Conservation (phyloP, 2,888 invertebrate species). For the Pyrgus malvae region DNA sequence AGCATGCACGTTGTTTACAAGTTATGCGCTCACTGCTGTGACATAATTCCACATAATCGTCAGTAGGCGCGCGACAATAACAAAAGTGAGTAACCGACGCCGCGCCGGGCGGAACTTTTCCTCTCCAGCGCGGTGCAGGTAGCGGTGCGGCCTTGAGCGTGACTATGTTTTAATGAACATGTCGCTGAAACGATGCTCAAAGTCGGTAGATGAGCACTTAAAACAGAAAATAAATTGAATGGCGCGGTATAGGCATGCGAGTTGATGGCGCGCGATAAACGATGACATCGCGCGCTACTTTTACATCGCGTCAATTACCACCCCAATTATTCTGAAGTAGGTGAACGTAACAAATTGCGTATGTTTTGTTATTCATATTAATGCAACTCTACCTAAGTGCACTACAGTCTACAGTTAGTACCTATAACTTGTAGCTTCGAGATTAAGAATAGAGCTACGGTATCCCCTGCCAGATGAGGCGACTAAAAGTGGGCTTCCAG, state of each 20-base stretch:
- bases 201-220: slow-evolving; percentile 4
- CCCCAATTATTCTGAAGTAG: slow-evolving; percentile 1
- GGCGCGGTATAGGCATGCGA: not conserved
- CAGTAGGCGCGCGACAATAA: slow-evolving; percentile 37
- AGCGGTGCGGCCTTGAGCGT: slow-evolving; percentile 29
- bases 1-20: slow-evolving; percentile 55
- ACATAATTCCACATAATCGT: slow-evolving; percentile 64
- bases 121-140: slow-evolving; percentile 7
- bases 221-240: slow-evolving; percentile 14
- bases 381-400: not conserved
- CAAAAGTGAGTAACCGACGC: slow-evolving; percentile 35
- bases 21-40: slow-evolving; percentile 43
- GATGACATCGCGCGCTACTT: not conserved
- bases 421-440: too few relatives aligned
- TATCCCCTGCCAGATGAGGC: too few relatives aligned
- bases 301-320: slow-evolving; percentile 6
- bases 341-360: not conserved
- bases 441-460: too few relatives aligned
- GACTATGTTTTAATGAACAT: slow-evolving; percentile 20
- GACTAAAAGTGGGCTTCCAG: too few relatives aligned
- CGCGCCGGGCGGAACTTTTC: slow-evolving; percentile 24
- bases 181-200: slow-evolving; percentile 2
- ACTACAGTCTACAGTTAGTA: not conserved
- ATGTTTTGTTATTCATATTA: not conserved
- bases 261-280: slow-evolving; percentile 14